Percentiles rank a stretch among this genome's conserved stretches.
These are phyloP conservation scores for Microtus pennsylvanicus DNA, from an alignment of 2,113 vertebrate species.

Conservation along the genomic window DNA sequence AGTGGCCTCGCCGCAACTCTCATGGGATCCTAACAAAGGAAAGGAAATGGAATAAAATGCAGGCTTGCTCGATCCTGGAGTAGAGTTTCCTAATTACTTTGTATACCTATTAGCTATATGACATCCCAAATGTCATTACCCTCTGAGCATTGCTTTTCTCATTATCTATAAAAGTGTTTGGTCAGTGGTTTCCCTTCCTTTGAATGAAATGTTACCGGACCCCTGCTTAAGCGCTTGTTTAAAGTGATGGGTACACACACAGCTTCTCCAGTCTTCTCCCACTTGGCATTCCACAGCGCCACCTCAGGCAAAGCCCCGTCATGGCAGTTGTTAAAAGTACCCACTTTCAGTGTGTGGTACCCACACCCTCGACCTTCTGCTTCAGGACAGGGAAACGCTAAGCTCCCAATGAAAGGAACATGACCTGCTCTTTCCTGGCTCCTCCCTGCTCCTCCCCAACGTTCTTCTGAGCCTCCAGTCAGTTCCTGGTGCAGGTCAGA, in stretches of 20 bases:
- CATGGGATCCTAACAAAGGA: background rate
- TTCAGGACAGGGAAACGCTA: background rate
- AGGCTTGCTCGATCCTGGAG: background rate
- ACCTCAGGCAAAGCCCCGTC: background rate
- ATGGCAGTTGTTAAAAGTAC: background rate
- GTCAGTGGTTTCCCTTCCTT: background rate
- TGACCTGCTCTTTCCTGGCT: background rate
- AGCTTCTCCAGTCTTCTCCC: background rate
- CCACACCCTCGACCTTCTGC: background rate
- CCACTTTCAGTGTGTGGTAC: background rate
- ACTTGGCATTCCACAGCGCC: background rate
- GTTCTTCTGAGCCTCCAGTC: background rate
- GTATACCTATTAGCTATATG: background rate
- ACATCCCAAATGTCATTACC: background rate
- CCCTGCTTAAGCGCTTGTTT: background rate
- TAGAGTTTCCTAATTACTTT: background rate
- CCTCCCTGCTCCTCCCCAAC: background rate
- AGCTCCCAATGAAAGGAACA: background rate
- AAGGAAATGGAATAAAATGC: background rate
- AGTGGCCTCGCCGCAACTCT: background rate
- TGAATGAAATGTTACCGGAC: background rate
- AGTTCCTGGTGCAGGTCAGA: background rate
- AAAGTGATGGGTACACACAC: background rate
- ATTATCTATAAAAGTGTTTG: background rate
- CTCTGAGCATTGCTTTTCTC: constrained; percentile 8